Evolutionary conservation across 1,140 invertebrate genomes (phyloP), one percentile per base, ranked within the genome.

Genomic region (Brachionus koreanus): DNA sequence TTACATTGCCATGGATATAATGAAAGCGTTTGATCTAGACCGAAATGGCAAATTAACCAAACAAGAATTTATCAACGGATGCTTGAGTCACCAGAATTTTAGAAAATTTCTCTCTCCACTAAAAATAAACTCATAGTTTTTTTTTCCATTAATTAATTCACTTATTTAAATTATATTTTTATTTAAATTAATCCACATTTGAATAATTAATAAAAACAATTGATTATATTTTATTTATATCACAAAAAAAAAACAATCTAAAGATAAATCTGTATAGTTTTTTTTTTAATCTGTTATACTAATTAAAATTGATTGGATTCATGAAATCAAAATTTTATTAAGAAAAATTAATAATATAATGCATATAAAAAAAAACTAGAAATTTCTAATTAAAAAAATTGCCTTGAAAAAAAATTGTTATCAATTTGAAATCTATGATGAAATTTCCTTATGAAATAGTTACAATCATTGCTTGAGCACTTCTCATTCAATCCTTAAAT

Each of bases 1-100:
- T 35, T 43, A 79, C 25, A 57, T 79, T 0, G 76, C 76, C 46
- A 79, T 79, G 76, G 49, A 61, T 25, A 79, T 79, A 19, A 79
- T 79, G 76, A 57, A 61, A 52, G 6, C 16, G 3, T 79, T 79
- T 29, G 76, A 79, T 25, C 16, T 16, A 16, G 61, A 79, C 37
- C n/a, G 37, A 57, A 79, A 79, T 25, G 76, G 16, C 25, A 79
- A 61, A 65, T 29, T 79, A 9, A 35, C 49, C 9, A 79, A 79
- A 16, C 35, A 33, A 9, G 76, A 79, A 43, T 79, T 79, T 65
- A 43, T 79, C 9, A 42, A 57, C 13, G 76, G 76, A n/a, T 79
- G 76, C 13, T 39, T 79, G n/a, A 43, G 13, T 57, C 23, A 79
- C 57, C n/a, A 79, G 13, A 39, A 79, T 79, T 42, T 79, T 25